A percentile compares a stretch with the other conserved stretches of the same genome.
phyloP scores from a whole-genome alignment of 2,888 invertebrate species.

The Cerastoderma edule region DNA sequence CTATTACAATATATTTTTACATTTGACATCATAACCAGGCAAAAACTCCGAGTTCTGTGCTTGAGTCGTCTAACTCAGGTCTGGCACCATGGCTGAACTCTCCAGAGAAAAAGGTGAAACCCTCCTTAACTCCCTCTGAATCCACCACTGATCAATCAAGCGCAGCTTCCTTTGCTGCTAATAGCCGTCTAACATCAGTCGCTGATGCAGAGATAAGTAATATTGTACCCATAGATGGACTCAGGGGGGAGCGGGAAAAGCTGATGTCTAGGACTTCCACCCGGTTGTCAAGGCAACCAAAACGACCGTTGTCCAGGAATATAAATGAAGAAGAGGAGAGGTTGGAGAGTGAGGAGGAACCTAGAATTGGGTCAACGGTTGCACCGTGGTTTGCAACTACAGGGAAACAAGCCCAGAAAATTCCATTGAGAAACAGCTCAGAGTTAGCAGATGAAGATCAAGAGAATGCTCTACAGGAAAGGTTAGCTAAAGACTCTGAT shows the following conservation, averaged over 20 bases:
- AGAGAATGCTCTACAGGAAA: too few species aligned
- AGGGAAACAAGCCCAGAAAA: too few species aligned
- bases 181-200: constrained; percentile 36
- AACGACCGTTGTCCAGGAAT: constrained; percentile 24
- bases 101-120: constrained; percentile 16
- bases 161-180: constrained; percentile 6
- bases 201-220: constrained; percentile 44
- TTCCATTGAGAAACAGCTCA: too few species aligned
- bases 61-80: neutral
- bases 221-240: constrained; percentile 30
- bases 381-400: constrained; percentile 38
- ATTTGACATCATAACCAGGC: too few species aligned
- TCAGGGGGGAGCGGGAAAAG: constrained; percentile 48
- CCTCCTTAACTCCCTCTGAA: neutral
- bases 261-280: constrained; percentile 50
- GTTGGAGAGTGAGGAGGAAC: constrained; percentile 18
- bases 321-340: constrained; percentile 34
- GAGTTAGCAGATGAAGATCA: too few species aligned
- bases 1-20: too few species aligned
- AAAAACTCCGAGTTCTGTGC: too few species aligned
- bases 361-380: neutral
- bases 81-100: constrained; percentile 44
- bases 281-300: constrained; percentile 34
- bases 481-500: too few species aligned
- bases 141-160: constrained; percentile 11